Evolutionary conservation across 2,797 vertebrate genomes (phyloP), one percentile per base, ranked within the genome.

Genomic region (Anguilla marmorata): DNA sequence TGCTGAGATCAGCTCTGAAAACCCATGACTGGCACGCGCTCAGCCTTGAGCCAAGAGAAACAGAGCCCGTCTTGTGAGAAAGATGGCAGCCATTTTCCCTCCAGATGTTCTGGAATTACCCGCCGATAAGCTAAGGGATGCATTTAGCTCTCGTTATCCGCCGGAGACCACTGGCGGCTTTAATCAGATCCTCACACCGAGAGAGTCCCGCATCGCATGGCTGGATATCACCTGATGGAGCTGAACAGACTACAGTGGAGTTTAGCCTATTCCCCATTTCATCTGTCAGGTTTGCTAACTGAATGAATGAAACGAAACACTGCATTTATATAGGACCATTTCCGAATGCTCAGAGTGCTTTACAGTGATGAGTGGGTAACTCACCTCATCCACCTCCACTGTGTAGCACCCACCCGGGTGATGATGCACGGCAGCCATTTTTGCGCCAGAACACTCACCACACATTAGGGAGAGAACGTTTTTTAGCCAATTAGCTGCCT

Each of bases 21-120:
- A 82, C 82, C 58, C 60, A 52, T 24, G 33, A 14, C 80, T 72
- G 76, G 85, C 56, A 21, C 12, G 7, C 24, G 6, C 1, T 27
- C 2, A 79, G 54, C 41, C 45, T n/a, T 4, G 19, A 48, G 41
- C 41, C 41, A 45, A 4, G 33, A 30, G 9, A 66, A 76, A 50
- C 37, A 86, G 27, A 24, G 41, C 16, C 2, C 0, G 1, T n/a
- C 60, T 86, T 52, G 27, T 30, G 63, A 52, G 72, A 76, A 86
- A 86, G 54, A 72, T 19, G 54, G 41, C 63, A 54, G 33, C 56
- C 37, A 88, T 86, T 82, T 86, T 88, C 79, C 37, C 16, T 63
- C 85, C 27, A 88, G 41, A 86, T 86, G 85, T 87, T 63, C 45
- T 41, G 85, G 33, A 54, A 56, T 86, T 19, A 83, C 84, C 30